Evolutionary conservation across 1,140 invertebrate species (phyloP).

Genomic region (Drosophila oshimai): DNA sequence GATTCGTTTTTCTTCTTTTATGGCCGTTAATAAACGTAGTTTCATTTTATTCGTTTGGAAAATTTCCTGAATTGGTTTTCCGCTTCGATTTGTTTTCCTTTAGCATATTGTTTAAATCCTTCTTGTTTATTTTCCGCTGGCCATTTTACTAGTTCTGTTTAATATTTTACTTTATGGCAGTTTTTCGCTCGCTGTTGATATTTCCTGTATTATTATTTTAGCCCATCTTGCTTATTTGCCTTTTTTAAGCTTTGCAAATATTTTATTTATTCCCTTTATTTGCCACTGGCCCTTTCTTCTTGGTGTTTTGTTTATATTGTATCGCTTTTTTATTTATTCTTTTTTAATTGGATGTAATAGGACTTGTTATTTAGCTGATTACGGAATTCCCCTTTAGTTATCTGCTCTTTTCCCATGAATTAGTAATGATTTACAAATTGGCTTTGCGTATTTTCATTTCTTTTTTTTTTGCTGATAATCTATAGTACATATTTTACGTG

Average conservation of each 20-base stretch:
- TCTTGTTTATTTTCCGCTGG: constrained; percentile 1
- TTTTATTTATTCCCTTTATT: constrained; percentile 12
- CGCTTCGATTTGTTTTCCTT: constrained; percentile 9
- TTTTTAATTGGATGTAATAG: not conserved
- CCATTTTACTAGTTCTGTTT: constrained; percentile 16
- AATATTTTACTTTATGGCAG: constrained; percentile 7
- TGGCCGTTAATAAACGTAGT: constrained; percentile 5
- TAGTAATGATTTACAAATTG: constrained; percentile 28
- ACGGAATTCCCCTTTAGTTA: not conserved
- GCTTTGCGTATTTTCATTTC: not conserved
- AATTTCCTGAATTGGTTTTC: not conserved
- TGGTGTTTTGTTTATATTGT: not conserved
- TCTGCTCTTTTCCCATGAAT: constrained; percentile 11
- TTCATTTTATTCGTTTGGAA: not conserved
- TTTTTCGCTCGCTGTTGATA: not conserved
- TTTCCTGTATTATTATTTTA: constrained; percentile 1
- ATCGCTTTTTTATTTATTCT: not conserved
- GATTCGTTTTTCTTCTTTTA: not conserved
- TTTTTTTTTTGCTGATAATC: not conserved
- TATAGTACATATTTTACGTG: not conserved
- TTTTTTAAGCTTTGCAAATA: not conserved
- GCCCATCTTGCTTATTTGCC: constrained; percentile 3
- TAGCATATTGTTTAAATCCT: constrained; percentile 15
- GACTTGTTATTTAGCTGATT: not conserved
- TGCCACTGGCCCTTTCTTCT: not conserved